Evolutionary conservation across 2,888 invertebrate genomes (phyloP), one percentile per base, ranked within the genome.

Genomic region (Nasonia oneida): DNA sequence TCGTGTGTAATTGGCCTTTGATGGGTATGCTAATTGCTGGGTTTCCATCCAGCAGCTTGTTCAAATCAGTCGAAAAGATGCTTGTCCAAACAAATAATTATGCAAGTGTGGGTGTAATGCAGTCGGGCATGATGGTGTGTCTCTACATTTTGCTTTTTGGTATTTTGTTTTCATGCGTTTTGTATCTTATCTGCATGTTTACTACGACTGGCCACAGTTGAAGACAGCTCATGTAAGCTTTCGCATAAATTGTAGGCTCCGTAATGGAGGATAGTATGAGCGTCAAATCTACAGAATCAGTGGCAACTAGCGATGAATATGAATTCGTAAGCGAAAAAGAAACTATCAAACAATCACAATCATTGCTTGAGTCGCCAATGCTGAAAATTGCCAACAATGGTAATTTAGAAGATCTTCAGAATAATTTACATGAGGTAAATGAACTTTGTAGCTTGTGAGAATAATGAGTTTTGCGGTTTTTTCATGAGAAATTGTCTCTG

Each of bases 231-330:
- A 79, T 53, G 53, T 79, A 70, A 23, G 50, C 70, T 61, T 81
- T 64, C 14, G 23, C 64, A 64, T 50, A 6, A 61, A 67, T 89
- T 89, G 15, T 83, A 92, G 93, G 90, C 88, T 90, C 94, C 92
- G 94, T 94, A 93, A 95, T 95, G 95, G 95, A 95, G 94, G 95
- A 95, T 94, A 95, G 95, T 93, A 93, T 95, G 90, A 96, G 96
- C 91, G 95, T 95, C 53, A 95, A 95, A 93, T 96, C 96, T 85
- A 94, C 95, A 90, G 96, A 96, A 93, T 96, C 96, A 87, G 94
- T 95, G 90, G 95, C 95, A 83, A 95, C 95, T 86, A 95, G 95
- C 91, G 96, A 96, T 89, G 96, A 96, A 92, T 96, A 96, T 93
- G 96, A 96, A 92, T 95, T 96, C 89, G 95, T 96, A 86, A 95